A percentile compares a stretch with the other conserved stretches of the same genome.
phyloP scores from a whole-genome alignment of 2,888 invertebrate genomes.

The Ecdyonurus torrentis region DNA sequence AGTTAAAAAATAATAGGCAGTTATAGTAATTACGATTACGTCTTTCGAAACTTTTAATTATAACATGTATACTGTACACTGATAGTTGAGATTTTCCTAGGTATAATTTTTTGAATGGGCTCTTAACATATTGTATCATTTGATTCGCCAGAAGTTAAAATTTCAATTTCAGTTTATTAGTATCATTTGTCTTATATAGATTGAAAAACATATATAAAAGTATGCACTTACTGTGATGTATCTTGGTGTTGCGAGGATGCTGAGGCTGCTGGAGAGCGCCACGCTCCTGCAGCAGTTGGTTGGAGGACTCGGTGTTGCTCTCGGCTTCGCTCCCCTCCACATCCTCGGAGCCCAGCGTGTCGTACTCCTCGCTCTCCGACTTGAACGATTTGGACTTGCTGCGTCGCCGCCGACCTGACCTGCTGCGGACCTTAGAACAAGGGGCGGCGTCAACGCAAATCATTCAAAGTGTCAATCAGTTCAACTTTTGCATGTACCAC shows the following conservation, averaged over 20 bases:
- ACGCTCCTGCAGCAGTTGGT: conserved; percentile 40
- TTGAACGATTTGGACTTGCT: conserved; percentile 32
- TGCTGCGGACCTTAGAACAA: conserved; percentile 20
- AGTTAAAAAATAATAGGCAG: too few relatives aligned
- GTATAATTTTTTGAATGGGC: too few relatives aligned
- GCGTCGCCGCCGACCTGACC: conserved; percentile 23
- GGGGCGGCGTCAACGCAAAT: conserved; percentile 19
- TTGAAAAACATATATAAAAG: too few relatives aligned
- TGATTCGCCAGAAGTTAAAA: too few relatives aligned
- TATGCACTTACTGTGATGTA: neutral
- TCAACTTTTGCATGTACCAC: too few relatives aligned
- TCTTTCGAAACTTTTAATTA: too few relatives aligned
- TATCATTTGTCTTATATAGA: too few relatives aligned
- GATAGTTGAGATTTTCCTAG: too few relatives aligned
- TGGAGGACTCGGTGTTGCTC: conserved; percentile 56
- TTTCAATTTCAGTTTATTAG: too few relatives aligned
- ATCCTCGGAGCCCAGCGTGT: conserved; percentile 34
- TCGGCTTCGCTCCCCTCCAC: conserved; percentile 30
- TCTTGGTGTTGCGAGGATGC: conserved; percentile 25
- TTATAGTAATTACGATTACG: too few relatives aligned
- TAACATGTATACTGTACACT: too few relatives aligned
- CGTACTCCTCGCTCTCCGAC: conserved; percentile 39
- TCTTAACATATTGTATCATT: too few relatives aligned
- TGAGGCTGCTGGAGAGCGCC: conserved; percentile 23
- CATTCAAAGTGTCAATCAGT: neutral